Evolutionary conservation across 2,888 invertebrate species (phyloP), one percentile per base, ranked within the genome.

Genomic region (Phortica okadai): DNA sequence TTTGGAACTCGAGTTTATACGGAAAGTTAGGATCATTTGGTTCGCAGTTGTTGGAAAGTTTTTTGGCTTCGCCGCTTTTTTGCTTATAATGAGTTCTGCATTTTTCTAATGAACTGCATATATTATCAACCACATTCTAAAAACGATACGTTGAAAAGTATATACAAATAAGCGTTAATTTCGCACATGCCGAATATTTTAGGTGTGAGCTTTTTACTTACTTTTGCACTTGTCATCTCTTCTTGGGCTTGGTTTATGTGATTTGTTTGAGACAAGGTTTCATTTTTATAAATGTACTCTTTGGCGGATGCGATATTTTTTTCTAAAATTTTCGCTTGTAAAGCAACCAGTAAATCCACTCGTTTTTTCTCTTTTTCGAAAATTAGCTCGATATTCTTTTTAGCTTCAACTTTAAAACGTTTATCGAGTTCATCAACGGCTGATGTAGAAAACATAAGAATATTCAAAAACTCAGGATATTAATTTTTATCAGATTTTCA

Each of bases 11-110:
- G 0, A 88, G 88, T 3, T 89, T 90, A 83, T 93, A 92, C 0
- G 93, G 93, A 81, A 95, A 95, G 42, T 92, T 92, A 0, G 87
- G 82, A 76, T 95, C 93, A 0, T 92, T 91, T 0, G 95, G 95
- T 72, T 92, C 90, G 70, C 93, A 91, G 74, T 94, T 93, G 62
- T 93, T 92, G 4, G 94, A 94, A 1, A 92, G 87, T 1, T 90
- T 86, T 83, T 93, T 93, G 0, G 95, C 95, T 84, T 93, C 93
- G 0, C 87, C 76, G 2, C 94, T 89, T 67, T 93, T 92, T 80
- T 92, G 91, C 83, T 93, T 92, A 0, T 93, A 93, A 75, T 8
- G 6, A 10, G 45, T 10, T 45, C 10, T 45, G 7, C 6, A 86
- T 0, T 88, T 84, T 2, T 81, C 86, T 0, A 92, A 83, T 0